Conservation (phyloP, 2,888 invertebrate genomes). For the Agrotis segetum region DNA sequence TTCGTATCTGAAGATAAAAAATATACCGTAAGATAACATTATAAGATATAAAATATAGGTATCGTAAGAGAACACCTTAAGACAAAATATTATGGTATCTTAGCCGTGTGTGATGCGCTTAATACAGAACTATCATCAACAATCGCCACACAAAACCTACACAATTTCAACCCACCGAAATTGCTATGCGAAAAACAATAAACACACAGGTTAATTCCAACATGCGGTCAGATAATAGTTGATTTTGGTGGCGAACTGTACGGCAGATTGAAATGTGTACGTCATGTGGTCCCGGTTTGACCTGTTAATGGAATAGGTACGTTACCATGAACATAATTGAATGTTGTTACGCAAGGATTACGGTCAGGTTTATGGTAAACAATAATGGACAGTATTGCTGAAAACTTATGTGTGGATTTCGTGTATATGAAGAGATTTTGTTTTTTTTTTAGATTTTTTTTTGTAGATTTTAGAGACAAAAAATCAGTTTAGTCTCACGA, state of each 20-base stretch:
- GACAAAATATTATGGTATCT: no score
- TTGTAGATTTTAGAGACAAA: no score
- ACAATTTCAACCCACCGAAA: not conserved
- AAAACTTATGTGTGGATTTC: not conserved
- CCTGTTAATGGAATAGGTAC: constrained; percentile 44
- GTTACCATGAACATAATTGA: constrained; percentile 36
- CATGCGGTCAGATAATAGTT: constrained; percentile 74
- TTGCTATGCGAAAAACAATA: constrained; percentile 40
- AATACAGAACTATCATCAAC: not conserved
- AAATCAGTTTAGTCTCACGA: no score
- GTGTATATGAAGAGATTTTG: not conserved
- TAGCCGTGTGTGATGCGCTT: no score
- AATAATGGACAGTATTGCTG: constrained; percentile 1
- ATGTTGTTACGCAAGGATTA: constrained; percentile 28
- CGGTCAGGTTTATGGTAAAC: not conserved
- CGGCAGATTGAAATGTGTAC: constrained; percentile 53
- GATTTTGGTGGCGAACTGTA: constrained; percentile 64
- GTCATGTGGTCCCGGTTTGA: constrained; percentile 43
- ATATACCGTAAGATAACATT: no score
- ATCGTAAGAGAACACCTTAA: no score
- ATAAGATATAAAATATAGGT: no score
- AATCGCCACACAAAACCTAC: not conserved
- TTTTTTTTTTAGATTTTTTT: no score
- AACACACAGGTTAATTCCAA: constrained; percentile 52
- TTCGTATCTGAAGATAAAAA: no score